phyloP scores from a whole-genome alignment of 2,888 invertebrate species.

The Drosophila subquinaria region DNA sequence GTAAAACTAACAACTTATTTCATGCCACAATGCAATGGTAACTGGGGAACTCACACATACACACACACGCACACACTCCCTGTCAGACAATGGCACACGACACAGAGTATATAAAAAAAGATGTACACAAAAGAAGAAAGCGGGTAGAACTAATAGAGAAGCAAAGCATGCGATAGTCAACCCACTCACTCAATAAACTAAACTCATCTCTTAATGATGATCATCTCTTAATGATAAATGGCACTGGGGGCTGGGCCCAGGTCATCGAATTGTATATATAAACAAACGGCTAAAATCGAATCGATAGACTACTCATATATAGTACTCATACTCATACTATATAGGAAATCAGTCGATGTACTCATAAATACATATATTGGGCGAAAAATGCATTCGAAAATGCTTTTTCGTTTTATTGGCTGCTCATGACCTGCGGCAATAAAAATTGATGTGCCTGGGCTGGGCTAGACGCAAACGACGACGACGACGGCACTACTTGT shows the following conservation, averaged over 20 bases:
- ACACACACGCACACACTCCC: conserved; percentile 13
- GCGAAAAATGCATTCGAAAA: conserved; percentile 43
- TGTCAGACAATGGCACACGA: conserved; percentile 9
- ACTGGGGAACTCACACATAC: conserved; percentile 38
- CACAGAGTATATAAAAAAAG: not conserved
- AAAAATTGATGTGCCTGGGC: conserved; percentile 51
- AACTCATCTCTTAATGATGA: conserved; percentile 6
- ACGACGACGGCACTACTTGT: conserved; percentile 17
- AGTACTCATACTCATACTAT: conserved; percentile 13
- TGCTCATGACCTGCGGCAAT: conserved; percentile 78
- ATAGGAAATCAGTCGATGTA: conserved; percentile 33
- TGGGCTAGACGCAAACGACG: conserved; percentile 12
- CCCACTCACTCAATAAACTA: conserved; percentile 49
- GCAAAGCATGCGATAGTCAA: conserved; percentile 26
- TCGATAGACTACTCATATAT: conserved; percentile 16
- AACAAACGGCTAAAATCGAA: conserved; percentile 13
- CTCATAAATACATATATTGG: conserved; percentile 35
- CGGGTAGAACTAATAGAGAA: conserved; percentile 17
- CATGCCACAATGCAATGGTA: conserved; percentile 46
- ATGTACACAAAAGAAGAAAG: not conserved
- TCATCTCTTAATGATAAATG: conserved; percentile 32
- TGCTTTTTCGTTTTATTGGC: conserved; percentile 67
- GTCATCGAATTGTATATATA: conserved; percentile 31
- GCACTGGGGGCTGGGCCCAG: conserved; percentile 38
- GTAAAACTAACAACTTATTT: conserved; percentile 48